These are phyloP conservation scores for Ormyrus rosae DNA, from an alignment of 2,888 invertebrate species.

Conservation along the genomic window DNA sequence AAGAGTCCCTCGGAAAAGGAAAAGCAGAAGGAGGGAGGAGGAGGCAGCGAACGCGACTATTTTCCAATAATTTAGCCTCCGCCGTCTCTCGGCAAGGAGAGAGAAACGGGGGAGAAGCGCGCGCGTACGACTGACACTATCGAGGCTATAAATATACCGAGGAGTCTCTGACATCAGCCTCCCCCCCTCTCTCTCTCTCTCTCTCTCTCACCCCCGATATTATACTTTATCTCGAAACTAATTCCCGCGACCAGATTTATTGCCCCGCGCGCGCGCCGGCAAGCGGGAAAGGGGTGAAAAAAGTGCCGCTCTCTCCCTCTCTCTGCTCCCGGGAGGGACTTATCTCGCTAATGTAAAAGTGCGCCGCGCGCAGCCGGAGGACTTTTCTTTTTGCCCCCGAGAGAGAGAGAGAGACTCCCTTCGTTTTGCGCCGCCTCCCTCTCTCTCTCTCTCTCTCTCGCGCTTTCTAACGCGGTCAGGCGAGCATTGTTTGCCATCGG, in stretches of 20 bases:
- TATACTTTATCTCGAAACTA: slow-evolving; percentile 76
- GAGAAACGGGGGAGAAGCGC: slow-evolving; percentile 50
- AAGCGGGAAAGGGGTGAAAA: slow-evolving; percentile 58
- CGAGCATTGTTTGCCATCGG: too few species aligned
- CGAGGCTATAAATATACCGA: slow-evolving; percentile 73
- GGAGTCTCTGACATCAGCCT: slow-evolving; percentile 71
- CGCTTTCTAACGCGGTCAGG: too few species aligned
- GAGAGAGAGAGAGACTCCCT: too few species aligned
- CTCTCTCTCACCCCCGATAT: slow-evolving; percentile 67
- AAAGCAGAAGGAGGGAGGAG: slow-evolving; percentile 43
- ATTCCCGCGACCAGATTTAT: slow-evolving; percentile 76
- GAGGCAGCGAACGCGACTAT: slow-evolving; percentile 65
- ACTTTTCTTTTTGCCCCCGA: too few species aligned
- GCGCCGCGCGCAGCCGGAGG: slow-evolving; percentile 32
- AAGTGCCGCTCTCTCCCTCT: slow-evolving; percentile 59
- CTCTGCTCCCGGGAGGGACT: slow-evolving; percentile 60
- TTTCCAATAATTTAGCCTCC: slow-evolving; percentile 73
- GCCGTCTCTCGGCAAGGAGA: slow-evolving; percentile 36
- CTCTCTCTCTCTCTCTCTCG: slow-evolving; percentile 35
- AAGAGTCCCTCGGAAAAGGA: slow-evolving; percentile 46
- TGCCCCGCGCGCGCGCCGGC: slow-evolving; percentile 59
- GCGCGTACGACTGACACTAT: slow-evolving; percentile 75
- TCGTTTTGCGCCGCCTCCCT: slow-evolving; percentile 24
- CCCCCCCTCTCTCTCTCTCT: slow-evolving; percentile 6
- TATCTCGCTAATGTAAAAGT: slow-evolving; percentile 74